phyloP scores from a whole-genome alignment of 2,888 invertebrate species.

The Ormia ochracea region DNA sequence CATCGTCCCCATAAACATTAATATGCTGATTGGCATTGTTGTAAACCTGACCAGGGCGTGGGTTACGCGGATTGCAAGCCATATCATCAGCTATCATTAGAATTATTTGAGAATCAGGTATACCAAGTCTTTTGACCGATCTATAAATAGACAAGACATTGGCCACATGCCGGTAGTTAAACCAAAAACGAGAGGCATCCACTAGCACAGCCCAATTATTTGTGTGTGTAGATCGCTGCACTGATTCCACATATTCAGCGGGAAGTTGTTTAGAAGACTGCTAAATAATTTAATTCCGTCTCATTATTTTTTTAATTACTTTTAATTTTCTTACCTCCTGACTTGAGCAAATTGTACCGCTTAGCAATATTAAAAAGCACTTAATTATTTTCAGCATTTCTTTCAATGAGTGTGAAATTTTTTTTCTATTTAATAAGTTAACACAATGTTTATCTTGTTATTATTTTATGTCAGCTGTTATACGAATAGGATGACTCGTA shows the following conservation, averaged over 20 bases:
- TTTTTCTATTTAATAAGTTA: too few species aligned
- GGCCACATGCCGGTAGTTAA: constrained; percentile 99
- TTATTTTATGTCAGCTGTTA: too few species aligned
- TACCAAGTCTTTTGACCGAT: constrained; percentile 98
- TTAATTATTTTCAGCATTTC: constrained; percentile 4
- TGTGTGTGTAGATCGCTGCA: constrained; percentile 82
- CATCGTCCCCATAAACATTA: constrained; percentile 99
- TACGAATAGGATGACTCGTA: too few species aligned
- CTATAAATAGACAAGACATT: constrained; percentile 98
- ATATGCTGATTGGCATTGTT: constrained; percentile 98
- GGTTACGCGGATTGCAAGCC: constrained; percentile 99
- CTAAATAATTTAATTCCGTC: neutral
- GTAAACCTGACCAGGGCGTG: constrained; percentile 97
- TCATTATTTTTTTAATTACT: too few species aligned
- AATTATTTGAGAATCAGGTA: constrained; percentile 98
- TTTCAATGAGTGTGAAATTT: neutral
- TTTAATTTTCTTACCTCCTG: constrained; percentile 23
- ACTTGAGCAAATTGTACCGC: neutral
- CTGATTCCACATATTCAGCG: constrained; percentile 71
- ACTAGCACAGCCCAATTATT: constrained; percentile 99
- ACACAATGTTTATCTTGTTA: too few species aligned
- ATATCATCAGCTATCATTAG: constrained; percentile 99
- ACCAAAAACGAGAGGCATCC: constrained; percentile 99
- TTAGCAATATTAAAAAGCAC: constrained; percentile 4
- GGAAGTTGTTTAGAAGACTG: constrained; percentile 66